Evolutionary conservation across 2,797 vertebrate species (phyloP), one percentile per base, ranked within the genome.

Genomic region (Poeciliopsis turneri): DNA sequence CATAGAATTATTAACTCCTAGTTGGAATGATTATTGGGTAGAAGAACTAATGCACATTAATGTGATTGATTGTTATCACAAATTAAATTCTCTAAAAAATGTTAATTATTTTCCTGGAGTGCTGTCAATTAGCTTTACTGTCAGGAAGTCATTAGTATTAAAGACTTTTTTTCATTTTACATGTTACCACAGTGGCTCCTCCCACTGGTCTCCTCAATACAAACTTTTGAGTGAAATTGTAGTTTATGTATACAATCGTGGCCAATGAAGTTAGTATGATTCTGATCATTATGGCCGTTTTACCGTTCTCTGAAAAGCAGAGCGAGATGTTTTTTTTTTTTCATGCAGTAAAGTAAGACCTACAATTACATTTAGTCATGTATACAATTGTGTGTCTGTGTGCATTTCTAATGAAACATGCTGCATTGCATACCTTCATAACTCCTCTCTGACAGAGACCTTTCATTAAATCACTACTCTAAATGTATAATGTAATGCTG

Each of bases 21-120:
- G 4, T 23, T 66, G 61, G 61, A 68, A 68, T 23, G 18, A 41
- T 11, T 66, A 2, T 36, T 68, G 36, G 64, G 20, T 15, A 46
- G 8, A 41, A 69, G 84, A 78, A 86, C 80, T 79, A 83, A 85
- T 20, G 7, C 33, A 12, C 10, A 25, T 39, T 70, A 51, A 83
- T 72, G 72, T 46, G 76, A 70, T 83, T 84, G 80, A 85, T 57
- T 79, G 16, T 80, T 70, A 75, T 79, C 66, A 64, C 41, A 36
- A 23, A 66, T 59, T 13, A 1, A 1, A 49, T 61, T 82, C 61
- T 49, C 55, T 71, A 0, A 69, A 79, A 84, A 83, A 73, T 82
- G 5, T 59, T 76, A 25, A 1, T 15, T 16, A 20, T 33, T 74
- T 41, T 55, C 16, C 15, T 64, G 59, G 15, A 36, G 8, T 16